Evolutionary conservation across 2,888 invertebrate genomes (phyloP).

Genomic region (Drosophila siamana): DNA sequence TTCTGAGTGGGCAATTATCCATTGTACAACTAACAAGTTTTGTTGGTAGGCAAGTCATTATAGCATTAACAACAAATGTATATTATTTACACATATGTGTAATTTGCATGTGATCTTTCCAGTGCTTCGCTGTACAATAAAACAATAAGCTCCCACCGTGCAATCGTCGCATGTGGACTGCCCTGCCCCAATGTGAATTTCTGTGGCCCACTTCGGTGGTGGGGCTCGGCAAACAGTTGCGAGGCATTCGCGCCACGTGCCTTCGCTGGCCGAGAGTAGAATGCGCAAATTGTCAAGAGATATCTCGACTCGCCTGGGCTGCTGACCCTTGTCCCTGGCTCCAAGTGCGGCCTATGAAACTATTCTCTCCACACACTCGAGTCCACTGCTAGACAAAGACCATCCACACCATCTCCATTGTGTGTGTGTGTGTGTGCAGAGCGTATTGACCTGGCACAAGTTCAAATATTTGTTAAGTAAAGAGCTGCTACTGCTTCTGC

Average conservation of each 20-base stretch:
- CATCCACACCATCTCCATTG: not conserved
- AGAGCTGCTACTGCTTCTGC: conserved; percentile 10
- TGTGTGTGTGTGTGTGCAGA: not conserved
- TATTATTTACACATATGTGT: not conserved
- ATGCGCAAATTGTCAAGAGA: not conserved
- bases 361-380: not conserved
- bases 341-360: not conserved
- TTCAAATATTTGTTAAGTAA: conserved; percentile 42
- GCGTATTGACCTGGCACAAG: conserved; percentile 29
- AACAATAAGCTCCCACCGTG: not conserved
- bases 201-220: not conserved
- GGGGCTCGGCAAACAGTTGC: not conserved
- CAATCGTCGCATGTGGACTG: not conserved
- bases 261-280: not conserved
- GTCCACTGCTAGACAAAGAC: not conserved
- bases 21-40: not conserved
- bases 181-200: not conserved
- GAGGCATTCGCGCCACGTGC: conserved; percentile 1
- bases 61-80: too few relatives aligned
- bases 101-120: not conserved
- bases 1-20: not conserved
- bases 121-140: not conserved
- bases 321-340: not conserved
- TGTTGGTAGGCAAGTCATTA: not conserved
- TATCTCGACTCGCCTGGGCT: not conserved